These are phyloP conservation scores for Cottoperca gobio DNA, from an alignment of 2,797 vertebrate species.

Conservation along the genomic window DNA sequence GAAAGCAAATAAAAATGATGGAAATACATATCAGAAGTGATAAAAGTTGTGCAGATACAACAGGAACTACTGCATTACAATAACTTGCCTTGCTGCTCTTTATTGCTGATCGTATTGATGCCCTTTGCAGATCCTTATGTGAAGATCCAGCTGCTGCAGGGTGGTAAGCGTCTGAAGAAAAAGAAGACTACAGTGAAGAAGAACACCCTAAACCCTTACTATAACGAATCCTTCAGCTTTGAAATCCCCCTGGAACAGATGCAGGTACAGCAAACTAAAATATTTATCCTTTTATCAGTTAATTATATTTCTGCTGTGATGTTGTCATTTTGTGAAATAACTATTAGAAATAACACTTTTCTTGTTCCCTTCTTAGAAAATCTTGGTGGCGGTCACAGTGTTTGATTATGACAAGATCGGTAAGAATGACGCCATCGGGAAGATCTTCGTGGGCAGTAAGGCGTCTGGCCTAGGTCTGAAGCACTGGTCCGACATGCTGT, in stretches of 20 bases:
- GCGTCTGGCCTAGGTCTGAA: conserved; percentile 92
- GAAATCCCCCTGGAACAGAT: conserved; percentile 99
- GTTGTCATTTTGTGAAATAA: not conserved
- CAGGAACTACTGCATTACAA: not conserved
- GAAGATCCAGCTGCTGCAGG: conserved; percentile 98
- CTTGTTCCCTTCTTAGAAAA: conserved; percentile 87
- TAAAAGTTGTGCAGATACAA: not conserved
- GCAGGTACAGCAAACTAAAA: conserved; percentile 85
- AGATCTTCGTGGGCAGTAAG: conserved; percentile 96
- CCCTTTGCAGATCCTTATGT: conserved; percentile 93
- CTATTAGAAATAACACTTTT: not conserved
- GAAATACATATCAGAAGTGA: not conserved
- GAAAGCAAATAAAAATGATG: not conserved
- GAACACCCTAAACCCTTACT: conserved; percentile 98
- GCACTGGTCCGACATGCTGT: conserved; percentile 99
- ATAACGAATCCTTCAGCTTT: conserved; percentile 99
- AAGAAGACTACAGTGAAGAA: conserved; percentile 99
- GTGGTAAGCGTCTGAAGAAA: conserved; percentile 97
- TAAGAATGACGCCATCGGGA: conserved; percentile 98
- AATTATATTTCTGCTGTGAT: not conserved
- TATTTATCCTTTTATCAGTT: not conserved
- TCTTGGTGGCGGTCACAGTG: conserved; percentile 96
- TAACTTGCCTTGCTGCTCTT: not conserved
- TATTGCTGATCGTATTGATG: conserved; percentile 17
- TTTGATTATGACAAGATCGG: conserved; percentile 99